Evolutionary conservation across 2,113 vertebrate genomes (phyloP).

Genomic region (Apaloderma vittatum): DNA sequence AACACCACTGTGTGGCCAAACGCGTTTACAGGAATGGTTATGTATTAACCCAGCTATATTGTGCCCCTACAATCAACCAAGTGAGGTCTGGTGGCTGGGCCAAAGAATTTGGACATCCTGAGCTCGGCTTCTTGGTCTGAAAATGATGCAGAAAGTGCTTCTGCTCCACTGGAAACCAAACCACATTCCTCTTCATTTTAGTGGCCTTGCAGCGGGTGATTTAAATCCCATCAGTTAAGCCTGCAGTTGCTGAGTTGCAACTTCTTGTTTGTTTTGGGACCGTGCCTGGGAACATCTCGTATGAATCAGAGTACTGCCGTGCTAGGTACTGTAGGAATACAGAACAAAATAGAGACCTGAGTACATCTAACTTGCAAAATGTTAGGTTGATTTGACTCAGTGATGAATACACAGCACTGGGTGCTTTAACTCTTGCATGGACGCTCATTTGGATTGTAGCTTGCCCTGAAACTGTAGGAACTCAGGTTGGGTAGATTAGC

Average conservation of each 20-base stretch:
- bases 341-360: not conserved
- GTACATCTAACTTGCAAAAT: not conserved
- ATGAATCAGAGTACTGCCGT: not conserved
- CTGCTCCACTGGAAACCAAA: not conserved
- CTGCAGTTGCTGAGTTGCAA: not conserved
- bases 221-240: not conserved
- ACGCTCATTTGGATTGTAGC: not conserved
- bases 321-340: not conserved
- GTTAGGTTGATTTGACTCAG: not conserved
- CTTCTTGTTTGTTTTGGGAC: slow-evolving; percentile 40
- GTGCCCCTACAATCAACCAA: not conserved
- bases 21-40: not conserved
- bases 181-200: not conserved
- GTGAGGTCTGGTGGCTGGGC: not conserved
- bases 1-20: not conserved
- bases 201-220: not conserved
- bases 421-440: not conserved
- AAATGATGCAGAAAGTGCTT: not conserved
- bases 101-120: not conserved
- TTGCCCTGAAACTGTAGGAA: not conserved
- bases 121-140: not conserved
- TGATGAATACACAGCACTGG: not conserved
- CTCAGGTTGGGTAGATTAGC: not conserved
- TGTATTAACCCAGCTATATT: not conserved
- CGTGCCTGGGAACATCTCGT: not conserved